Evolutionary conservation across 2,888 invertebrate genomes (phyloP), one percentile per base, ranked within the genome.

Genomic region (Acronicta aceris): DNA sequence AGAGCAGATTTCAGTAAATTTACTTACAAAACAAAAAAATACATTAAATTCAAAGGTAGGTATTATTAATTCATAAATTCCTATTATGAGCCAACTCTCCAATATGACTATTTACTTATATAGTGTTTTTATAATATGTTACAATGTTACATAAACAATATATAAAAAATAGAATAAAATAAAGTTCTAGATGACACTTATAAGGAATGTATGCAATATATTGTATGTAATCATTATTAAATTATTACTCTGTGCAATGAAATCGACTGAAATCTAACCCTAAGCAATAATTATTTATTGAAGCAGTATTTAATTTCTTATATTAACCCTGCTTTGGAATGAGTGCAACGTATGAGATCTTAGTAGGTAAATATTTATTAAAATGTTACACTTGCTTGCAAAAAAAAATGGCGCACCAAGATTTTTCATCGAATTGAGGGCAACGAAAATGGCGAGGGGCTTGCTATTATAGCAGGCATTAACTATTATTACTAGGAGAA

Each of bases 301-400:
- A 92, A 93, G 92, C 90, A 88, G 85, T 85, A 81, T 79, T 86
- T 79, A 82, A 82, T 77, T 77, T 70, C 27, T 81, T 79, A 78
- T 60, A 83, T 72, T 81, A 89, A 92, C 92, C 92, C 93, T 93
- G 92, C 88, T 86, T 91, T 88, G 75, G 71, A 78, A 81, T 81
- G 78, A 89, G 87, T 90, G 89, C 85, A 71, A 65, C 81, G 58
- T 75, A 84, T 83, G 86, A 89, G 87, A 89, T 89, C 86, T 82
- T 80, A 76, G 65, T 67, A n/a, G n/a, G n/a, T 9, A 70, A 60
- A 71, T 71, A 68, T 73, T 66, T 8, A 68, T 59, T 57, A 50
- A 72, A 70, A 70, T 33, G 41, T 38, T 63, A 79, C 68, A 79
- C 72, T 80, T 74, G 74, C 76, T 76, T 80, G 78, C 79, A 81